Conservation (phyloP, 2,888 invertebrate genomes). For the Apotomis capreana region DNA sequence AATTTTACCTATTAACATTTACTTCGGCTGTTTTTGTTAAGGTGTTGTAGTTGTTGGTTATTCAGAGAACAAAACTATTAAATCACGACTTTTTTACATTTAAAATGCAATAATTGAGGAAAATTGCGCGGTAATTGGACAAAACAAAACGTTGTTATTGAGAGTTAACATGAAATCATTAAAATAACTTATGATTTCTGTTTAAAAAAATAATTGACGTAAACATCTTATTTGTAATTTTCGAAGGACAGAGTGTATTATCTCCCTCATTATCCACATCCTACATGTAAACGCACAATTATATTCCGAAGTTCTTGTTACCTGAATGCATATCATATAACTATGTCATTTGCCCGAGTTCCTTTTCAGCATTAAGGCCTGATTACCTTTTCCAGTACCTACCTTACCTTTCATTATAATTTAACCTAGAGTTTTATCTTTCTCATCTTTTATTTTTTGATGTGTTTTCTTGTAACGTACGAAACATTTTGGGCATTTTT, state of each 20-base stretch:
- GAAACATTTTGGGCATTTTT: too few relatives aligned
- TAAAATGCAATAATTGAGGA: constrained; percentile 38
- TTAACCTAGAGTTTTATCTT: too few relatives aligned
- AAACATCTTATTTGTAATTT: constrained; percentile 19
- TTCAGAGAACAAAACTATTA: constrained; percentile 17
- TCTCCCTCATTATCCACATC: constrained; percentile 13
- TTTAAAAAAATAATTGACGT: constrained; percentile 16
- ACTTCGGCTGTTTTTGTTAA: neutral
- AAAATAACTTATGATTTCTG: constrained; percentile 27
- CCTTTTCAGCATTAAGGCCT: neutral
- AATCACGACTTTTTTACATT: constrained; percentile 19
- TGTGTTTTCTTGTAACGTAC: too few relatives aligned
- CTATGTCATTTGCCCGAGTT: neutral
- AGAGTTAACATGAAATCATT: constrained; percentile 39
- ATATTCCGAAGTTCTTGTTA: neutral
- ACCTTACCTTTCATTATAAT: neutral
- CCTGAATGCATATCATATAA: neutral
- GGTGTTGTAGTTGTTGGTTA: neutral
- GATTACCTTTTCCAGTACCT: neutral
- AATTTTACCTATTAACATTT: constrained; percentile 7
- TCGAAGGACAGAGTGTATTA: constrained; percentile 20
- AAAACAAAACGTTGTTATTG: constrained; percentile 29
- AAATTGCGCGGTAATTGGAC: constrained; percentile 33
- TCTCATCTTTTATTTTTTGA: too few relatives aligned
- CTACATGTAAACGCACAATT: constrained; percentile 16